Percentiles rank a stretch among this genome's conserved stretches.
phyloP scores from a whole-genome alignment of 2,113 vertebrate genomes.

The Myrmecobius fasciatus region DNA sequence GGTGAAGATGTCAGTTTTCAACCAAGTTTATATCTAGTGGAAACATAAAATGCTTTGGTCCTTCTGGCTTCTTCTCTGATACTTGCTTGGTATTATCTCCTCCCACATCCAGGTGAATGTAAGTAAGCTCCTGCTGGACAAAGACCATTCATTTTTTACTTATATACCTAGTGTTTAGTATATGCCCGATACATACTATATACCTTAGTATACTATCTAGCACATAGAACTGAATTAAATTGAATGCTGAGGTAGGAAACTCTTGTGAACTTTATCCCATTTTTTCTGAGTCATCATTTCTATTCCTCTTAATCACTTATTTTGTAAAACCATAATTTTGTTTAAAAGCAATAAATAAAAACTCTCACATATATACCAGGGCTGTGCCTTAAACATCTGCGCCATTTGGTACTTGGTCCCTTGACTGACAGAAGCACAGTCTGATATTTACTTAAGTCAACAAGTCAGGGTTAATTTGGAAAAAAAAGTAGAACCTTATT shows the following conservation, averaged over 20 bases:
- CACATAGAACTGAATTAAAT: background rate
- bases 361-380: background rate
- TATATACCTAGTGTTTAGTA: background rate
- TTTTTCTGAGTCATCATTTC: background rate
- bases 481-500: background rate
- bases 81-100: background rate
- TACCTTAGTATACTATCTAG: background rate
- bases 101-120: background rate
- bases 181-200: too few relatives aligned
- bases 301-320: background rate
- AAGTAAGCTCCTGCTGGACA: background rate
- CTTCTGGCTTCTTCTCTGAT: background rate
- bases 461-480: background rate
- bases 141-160: background rate
- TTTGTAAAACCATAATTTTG: background rate
- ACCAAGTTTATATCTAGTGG: too few relatives aligned
- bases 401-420: background rate
- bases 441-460: background rate
- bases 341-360: background rate
- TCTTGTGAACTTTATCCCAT: background rate
- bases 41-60: too few relatives aligned
- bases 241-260: background rate
- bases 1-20: background rate
- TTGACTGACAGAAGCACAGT: background rate
- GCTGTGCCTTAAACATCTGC: background rate